phyloP scores from a whole-genome alignment of 2,113 vertebrate genomes.

The Leucosticte australis region DNA sequence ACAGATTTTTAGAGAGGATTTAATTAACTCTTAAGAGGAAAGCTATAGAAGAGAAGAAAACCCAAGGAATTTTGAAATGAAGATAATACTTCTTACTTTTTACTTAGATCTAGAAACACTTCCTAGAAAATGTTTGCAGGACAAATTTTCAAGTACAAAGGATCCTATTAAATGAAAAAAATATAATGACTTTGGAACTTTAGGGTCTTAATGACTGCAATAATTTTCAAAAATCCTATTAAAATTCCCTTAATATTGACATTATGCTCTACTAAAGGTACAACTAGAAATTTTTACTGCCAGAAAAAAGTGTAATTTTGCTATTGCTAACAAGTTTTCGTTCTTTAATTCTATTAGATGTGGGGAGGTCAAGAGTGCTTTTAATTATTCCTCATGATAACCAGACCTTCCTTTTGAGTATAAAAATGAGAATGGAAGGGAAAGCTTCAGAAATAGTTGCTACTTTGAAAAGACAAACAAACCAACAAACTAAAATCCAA shows the following conservation, averaged over 20 bases:
- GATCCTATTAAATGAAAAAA: not conserved
- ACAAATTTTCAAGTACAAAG: not conserved
- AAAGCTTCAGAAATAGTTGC: not conserved
- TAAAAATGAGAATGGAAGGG: not conserved
- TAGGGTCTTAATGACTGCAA: not conserved
- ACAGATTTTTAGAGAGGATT: not conserved
- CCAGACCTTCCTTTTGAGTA: not conserved
- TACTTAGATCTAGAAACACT: not conserved
- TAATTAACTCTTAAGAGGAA: constrained; percentile 10
- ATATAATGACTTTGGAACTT: not conserved
- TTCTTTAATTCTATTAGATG: not conserved
- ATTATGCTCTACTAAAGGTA: not conserved
- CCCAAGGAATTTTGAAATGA: not conserved
- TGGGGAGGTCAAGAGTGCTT: not conserved
- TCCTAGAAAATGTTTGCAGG: not conserved
- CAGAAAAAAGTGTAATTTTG: not conserved
- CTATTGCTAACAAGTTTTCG: not conserved
- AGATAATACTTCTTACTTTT: not conserved
- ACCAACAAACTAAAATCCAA: not conserved
- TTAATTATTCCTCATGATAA: not conserved
- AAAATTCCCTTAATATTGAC: not conserved
- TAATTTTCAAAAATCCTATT: not conserved
- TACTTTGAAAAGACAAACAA: not conserved
- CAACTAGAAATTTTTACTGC: not conserved
- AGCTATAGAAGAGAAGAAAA: not conserved